Base-by-base conservation (phyloP, 2,797 vertebrate genomes). In the Neosilurus mollespiculum region DNA sequence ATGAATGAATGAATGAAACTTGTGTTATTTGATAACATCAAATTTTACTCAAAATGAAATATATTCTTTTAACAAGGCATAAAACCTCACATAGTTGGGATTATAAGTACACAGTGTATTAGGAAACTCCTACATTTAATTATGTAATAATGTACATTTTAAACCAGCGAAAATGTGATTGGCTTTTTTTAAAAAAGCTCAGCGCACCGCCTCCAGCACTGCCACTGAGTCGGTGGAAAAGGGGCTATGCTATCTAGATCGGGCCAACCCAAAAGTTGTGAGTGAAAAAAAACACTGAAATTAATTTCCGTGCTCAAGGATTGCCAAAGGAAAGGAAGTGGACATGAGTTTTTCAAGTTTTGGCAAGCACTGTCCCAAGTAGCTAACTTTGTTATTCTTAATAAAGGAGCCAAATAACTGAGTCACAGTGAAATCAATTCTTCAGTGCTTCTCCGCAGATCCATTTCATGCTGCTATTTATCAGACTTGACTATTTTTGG, bases 361-460 rank as follows among this genome's bases (percentile, higher is more conserved):
- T 84, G 80, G 84, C 82, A 56, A 80, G 76, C 56, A 49, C 34
- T 43, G 9, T 70, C 51, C 67, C 66, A 65, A 72, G 84, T 78
- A 65, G 65, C 81, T 70, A 85, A 83, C 59, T 86, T 86, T 84
- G 77, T 84, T 84, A 64, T 84, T 84, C 30, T 78, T 72, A 77
- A 67, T 53, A 67, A 26, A 11, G 3, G 80, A 62, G 66, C 81
- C 80, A 87, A 80, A 80, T 78, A 77, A 67, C 78, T 83, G 62
- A 86, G 71, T 84, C 83, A 84, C 20, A 37, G 80, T 79, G 51
- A 84, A 86, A 87, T 87, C 87, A 87, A 86, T 78, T 89, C 58
- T 84, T 81, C 61, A 69, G 59, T 62, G 66, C 76, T 62, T 71
- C 75, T 70, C 80, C 15, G 72, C 49, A 79, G 78, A 75, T 79